Conservation (phyloP, 2,888 invertebrate genomes). For the Tenthredo notha region DNA sequence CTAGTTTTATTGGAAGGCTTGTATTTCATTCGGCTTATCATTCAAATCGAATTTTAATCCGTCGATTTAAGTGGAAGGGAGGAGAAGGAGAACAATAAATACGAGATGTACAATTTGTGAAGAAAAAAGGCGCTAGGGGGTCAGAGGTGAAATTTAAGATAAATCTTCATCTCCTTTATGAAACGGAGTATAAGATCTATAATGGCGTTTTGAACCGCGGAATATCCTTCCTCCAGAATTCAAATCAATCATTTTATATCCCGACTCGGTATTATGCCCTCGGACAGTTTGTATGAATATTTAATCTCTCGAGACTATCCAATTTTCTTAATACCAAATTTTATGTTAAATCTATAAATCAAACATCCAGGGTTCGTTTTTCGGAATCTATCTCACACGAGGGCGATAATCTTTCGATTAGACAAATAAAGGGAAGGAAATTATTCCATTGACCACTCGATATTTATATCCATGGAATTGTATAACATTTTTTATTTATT, state of each 20-base stretch:
- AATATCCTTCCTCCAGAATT: background rate
- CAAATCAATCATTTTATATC: conserved; percentile 30
- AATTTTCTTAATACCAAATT: background rate
- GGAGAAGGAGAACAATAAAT: background rate
- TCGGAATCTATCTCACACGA: background rate
- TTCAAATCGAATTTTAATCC: conserved; percentile 1
- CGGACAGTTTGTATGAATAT: conserved; percentile 25
- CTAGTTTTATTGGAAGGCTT: background rate
- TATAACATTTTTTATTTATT: background rate
- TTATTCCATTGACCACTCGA: conserved; percentile 43
- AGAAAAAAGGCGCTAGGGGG: background rate
- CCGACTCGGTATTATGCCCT: background rate
- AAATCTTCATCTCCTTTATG: conserved; percentile 23
- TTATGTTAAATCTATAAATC: conserved; percentile 1
- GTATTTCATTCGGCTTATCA: background rate
- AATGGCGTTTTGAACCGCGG: conserved; percentile 19
- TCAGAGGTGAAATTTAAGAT: background rate
- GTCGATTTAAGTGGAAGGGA: background rate
- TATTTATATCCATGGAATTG: conserved; percentile 39
- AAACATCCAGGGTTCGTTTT: background rate
- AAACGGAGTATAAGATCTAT: conserved; percentile 19
- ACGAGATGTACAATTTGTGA: background rate
- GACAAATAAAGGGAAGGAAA: background rate
- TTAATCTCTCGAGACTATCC: background rate
- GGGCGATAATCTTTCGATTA: too few species aligned